Conservation (phyloP, 2,888 invertebrate species). For the Euplagia quadripunctaria region DNA sequence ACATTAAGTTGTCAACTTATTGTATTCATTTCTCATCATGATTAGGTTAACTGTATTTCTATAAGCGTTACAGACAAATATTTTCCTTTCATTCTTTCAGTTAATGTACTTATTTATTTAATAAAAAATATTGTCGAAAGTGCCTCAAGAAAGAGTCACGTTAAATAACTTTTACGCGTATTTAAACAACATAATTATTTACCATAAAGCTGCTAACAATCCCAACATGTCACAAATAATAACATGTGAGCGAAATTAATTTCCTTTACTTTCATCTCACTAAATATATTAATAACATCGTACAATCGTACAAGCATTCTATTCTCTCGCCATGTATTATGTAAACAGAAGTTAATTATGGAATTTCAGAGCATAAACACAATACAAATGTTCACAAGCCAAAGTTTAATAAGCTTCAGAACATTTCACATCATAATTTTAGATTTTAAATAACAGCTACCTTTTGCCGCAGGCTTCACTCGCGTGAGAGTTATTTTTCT, state of each 20-base stretch:
- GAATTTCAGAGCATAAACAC: background rate
- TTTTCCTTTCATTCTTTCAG: no score
- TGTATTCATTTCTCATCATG: no score
- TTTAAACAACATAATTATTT: no score
- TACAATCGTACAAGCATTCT: conserved; percentile 3
- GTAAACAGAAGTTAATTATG: conserved; percentile 12
- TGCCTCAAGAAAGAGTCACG: no score
- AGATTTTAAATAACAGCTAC: background rate
- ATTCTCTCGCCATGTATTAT: background rate
- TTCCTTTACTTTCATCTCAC: conserved; percentile 1
- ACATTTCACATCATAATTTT: background rate
- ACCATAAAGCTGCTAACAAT: no score
- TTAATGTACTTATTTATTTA: no score
- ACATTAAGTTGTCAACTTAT: no score
- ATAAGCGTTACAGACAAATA: no score
- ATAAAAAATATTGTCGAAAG: no score
- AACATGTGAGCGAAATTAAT: conserved; percentile 1
- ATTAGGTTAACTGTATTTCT: no score
- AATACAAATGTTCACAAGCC: background rate
- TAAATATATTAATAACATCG: conserved; percentile 14
- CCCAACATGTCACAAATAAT: background rate
- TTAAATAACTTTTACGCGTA: no score
- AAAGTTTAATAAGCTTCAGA: background rate
- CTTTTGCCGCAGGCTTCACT: background rate
- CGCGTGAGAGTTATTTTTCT: background rate